These are phyloP conservation scores for Siphamia tubifer DNA, from an alignment of 2,113 vertebrate genomes.

Conservation along the genomic window DNA sequence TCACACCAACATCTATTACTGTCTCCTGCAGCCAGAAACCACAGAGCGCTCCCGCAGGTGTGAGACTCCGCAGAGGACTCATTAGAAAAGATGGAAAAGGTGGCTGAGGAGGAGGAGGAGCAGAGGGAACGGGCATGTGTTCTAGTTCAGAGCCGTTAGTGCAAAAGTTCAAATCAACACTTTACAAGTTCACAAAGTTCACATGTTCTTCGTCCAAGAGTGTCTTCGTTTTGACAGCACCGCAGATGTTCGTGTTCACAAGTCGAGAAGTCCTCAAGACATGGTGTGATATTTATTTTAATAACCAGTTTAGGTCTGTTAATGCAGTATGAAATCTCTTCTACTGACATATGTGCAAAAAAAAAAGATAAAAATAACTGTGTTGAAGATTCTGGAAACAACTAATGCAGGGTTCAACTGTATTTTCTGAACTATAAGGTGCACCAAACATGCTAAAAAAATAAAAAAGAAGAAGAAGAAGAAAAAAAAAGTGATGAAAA, in stretches of 20 bases:
- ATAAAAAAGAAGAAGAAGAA: too few relatives aligned
- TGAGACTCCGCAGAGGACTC: constrained; percentile 57
- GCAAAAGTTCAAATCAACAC: constrained; percentile 65
- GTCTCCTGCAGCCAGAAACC: constrained; percentile 49
- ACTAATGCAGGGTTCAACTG: background rate
- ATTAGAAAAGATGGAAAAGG: constrained; percentile 68
- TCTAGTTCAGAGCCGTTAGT: constrained; percentile 45
- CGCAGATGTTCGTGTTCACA: constrained; percentile 44
- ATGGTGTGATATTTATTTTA: constrained; percentile 32
- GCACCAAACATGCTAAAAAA: too few relatives aligned
- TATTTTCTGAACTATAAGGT: too few relatives aligned
- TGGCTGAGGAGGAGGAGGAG: constrained; percentile 41
- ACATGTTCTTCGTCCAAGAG: constrained; percentile 4
- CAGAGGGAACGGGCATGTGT: constrained; percentile 7
- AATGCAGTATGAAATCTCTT: background rate
- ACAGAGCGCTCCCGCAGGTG: constrained; percentile 53
- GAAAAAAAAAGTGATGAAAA: too few relatives aligned
- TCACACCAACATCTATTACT: constrained; percentile 59
- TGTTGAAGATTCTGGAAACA: background rate
- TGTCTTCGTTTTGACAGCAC: constrained; percentile 21
- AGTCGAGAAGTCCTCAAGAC: constrained; percentile 28
- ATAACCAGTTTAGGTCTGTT: background rate
- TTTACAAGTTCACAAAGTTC: constrained; percentile 66
- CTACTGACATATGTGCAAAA: background rate
- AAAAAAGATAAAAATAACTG: too few relatives aligned